Evolutionary conservation across 2,113 vertebrate species (phyloP), one percentile per base, ranked within the genome.

Genomic region (Numida meleagris): DNA sequence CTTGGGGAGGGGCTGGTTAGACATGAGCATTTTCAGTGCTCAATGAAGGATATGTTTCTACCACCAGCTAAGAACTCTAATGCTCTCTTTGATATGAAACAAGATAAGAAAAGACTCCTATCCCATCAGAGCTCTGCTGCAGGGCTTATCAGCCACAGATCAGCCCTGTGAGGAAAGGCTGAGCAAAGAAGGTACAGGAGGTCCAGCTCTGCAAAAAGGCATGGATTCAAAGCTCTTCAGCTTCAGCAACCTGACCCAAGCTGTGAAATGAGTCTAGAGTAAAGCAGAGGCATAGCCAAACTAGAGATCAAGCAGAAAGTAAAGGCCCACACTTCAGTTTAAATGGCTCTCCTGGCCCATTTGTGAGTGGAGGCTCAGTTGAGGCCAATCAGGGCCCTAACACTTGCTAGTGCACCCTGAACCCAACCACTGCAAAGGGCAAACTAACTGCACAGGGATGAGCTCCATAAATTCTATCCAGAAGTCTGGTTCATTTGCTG

Each of bases 151-250:
- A 97, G 80, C 51, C 57, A 53, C 46, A 88, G 36, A 95, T 93
- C 96, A 97, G 72, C 86, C 90, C 74, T 36, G 23, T 73, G 78
- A 95, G 14, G 67, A 90, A 93, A 94, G 38, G 78, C 87, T 96
- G 93, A 95, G 77, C 95, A 86, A 92, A 93, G 62, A 83, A 89
- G 51, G 63, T 29, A 95, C 96, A 98, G 97, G 97, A 97, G 97
- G 90, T 89, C 92, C 91, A 90, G 73, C 91, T 94, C 91, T 96
- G 91, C 93, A 95, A 92, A 95, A 96, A 93, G 85, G 73, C 90
- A 95, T 15, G 31, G 81, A 78, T 38, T 89, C 78, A 70, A 96
- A 79, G 59, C 46, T 94, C 88, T 88, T 74, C 71, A 89, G 40
- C 48, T 85, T 88, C 72, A 96, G 90, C 65, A 71, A 93, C 33